A percentile compares a stretch with the other conserved stretches of the same genome.
These are phyloP conservation scores for Drosophila kanapiae DNA, from an alignment of 1,140 invertebrate genomes.

Conservation along the genomic window DNA sequence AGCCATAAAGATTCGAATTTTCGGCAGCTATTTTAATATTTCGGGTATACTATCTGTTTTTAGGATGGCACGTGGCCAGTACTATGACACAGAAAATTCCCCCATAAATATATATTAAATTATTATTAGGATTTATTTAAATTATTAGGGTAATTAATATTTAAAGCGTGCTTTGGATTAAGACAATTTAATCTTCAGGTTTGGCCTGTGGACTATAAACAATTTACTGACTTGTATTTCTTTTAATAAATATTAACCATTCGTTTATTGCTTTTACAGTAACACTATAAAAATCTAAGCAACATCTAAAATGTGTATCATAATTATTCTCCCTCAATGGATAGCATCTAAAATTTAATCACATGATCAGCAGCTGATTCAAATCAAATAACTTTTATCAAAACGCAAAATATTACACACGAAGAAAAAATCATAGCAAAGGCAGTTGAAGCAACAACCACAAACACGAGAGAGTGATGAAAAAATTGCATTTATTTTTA, in stretches of 20 bases:
- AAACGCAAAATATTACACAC: conserved; percentile 40
- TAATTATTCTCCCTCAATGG: conserved; percentile 1
- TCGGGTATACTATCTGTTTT: conserved; percentile 25
- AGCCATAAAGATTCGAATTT: conserved; percentile 60
- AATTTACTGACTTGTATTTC: not conserved
- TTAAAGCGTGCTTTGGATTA: not conserved
- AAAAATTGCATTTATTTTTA: conserved; percentile 77
- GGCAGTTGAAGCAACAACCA: conserved; percentile 15
- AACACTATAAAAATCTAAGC: not conserved
- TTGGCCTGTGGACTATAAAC: not conserved
- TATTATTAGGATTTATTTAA: not conserved
- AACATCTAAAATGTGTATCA: not conserved
- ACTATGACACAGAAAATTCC: conserved; percentile 37
- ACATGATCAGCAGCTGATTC: conserved; percentile 31
- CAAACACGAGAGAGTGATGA: conserved; percentile 34
- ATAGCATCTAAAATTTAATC: conserved; percentile 21
- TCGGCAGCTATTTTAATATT: conserved; percentile 38
- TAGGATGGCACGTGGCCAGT: conserved; percentile 39
- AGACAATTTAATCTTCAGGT: not conserved
- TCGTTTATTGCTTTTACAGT: fast-evolving
- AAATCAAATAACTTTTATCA: conserved; percentile 52
- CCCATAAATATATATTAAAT: not conserved
- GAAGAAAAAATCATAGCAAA: conserved; percentile 23
- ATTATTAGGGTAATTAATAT: conserved; percentile 4
- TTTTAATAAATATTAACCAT: too few relatives aligned